Base-by-base conservation (phyloP, 2,888 invertebrate genomes). In the Branchellion lobata region DNA sequence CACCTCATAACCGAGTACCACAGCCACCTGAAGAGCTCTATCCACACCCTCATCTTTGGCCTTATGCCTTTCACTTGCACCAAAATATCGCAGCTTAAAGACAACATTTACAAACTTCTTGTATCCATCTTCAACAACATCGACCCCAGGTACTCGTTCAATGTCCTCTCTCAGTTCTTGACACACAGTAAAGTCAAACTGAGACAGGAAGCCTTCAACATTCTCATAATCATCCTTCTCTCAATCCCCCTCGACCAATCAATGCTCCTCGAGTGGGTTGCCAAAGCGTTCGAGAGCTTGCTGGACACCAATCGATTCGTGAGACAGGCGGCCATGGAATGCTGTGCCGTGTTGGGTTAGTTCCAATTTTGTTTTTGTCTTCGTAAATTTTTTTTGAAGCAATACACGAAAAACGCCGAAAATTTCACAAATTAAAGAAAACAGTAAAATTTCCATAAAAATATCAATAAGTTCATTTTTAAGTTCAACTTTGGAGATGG, bases 201-300 rank as follows among this genome's bases (percentile, higher is more conserved):
- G 27, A 73, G 92, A 79, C 93, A 93, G 87, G 92, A 92, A 84
- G 91, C 92, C 0, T 86, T 93, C 11, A 92, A 93, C 87, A 90
- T 93, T 84, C 89, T 93, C 74, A 92, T 93, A 85, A 92, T 92
- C 82, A 91, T 93, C 11, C 87, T 93, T 83, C 90, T 93, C 86
- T 92, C 92, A 40, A 93, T 92, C 86, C 93, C 93, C 1, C 92
- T 92, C 84, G 91, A 91, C 75, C 92, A 93, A 83, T 91, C 93
- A 85, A 91, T 92, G 83, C 85, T 90, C 82, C 84, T 86, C 3
- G 84, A 84, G 11, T 84, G 89, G 85, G 90, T 86, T 83, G 86
- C 87, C 81, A 84, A 86, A 80, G 86, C 90, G 29, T 88, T 88
- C 77, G 89, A 88, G 40, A 85, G 88, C 68, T 85, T 90, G 68